Base-by-base conservation (phyloP, 2,113 vertebrate genomes). In the Apteryx mantelli region DNA sequence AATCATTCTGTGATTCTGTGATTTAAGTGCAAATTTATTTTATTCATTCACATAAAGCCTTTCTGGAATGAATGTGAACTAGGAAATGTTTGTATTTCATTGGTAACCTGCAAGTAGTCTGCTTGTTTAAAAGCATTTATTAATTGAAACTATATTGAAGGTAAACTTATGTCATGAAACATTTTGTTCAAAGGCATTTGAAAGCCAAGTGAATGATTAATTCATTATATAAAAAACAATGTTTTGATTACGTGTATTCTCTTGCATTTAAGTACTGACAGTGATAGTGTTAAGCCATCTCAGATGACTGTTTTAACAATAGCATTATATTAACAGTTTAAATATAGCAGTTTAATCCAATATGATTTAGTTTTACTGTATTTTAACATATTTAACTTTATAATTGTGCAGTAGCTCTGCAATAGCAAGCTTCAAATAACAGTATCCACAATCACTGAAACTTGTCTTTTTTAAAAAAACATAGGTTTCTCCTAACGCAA, bases 41-140 rank as follows among this genome's bases (percentile, higher is more conserved):
- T 69, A 32, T 19, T 88, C 38, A 19, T 75, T 91, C 61, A 58
- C 5, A 19, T 65, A 78, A 92, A 87, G 7, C 40, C 66, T 89
- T 80, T 91, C 26, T 17, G 70, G 71, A 77, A 80, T 60, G 44
- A 93, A 73, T 1, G 0, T 3, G 8, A 11, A 3, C 48, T 68
- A 42, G 75, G 58, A 89, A 96, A 63, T 82, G 17, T 82, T 95
- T 89, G 4, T 87, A 20, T 86, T 92, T 93, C 30, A 6, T 44
- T 73, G 53, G 36, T 87, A 93, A 93, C 38, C 18, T 89, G 34
- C 66, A 87, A 86, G 58, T 83, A 82, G 28, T 88, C 82, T 86
- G 24, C 36, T 77, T 83, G 46, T n/a, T 83, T 96, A 91, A 95
- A 94, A 97, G 24, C 16, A 77, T 91, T 89, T 88, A 85, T 87